Base-by-base conservation (phyloP, 2,797 vertebrate genomes). In the Pseudomugil tenellus region DNA sequence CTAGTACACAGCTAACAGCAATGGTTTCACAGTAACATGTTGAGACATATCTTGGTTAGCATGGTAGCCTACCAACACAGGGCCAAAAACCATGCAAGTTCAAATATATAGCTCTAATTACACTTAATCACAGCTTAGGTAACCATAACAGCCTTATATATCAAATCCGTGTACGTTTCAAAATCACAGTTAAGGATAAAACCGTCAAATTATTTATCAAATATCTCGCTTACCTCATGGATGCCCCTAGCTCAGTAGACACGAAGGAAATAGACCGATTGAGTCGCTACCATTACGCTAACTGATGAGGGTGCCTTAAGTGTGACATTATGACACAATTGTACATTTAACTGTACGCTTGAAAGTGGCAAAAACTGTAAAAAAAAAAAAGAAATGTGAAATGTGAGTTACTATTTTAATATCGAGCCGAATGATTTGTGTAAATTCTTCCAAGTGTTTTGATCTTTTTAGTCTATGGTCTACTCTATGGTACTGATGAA, bases 171-270 rank as follows among this genome's bases (percentile, higher is more conserved):
- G 1, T 4, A 4, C 0, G 1, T 1, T 1, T 10, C 0, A 0
- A 2, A 12, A 3, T 0, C 0, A 16, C 7, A 23, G 4, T 0
- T 2, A 2, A 0, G 5, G 10, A 13, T 14, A 69, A 34, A 76
- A 43, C 3, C 1, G 6, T 1, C 10, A 1, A 55, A 52, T 67
- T 74, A 48, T 7, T 56, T 35, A 2, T 16, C 3, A 16, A 19
- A 53, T 6, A 13, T 29, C 3, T 39, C 8, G 1, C 80, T 85
- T 48, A 92, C 91, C 90, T 92, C 90, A 90, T 91, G 84, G 76
- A 81, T 91, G 74, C 83, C 3, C 52, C 14, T 85, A 76, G 81
- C 74, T 86, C 58, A 59, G 46, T 1, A 39, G 39, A 77, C 8
- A 65, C 56, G 60, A 19, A 67, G 71, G 83, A 80, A 88, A 68